Evolutionary conservation across 1,140 invertebrate genomes (phyloP).

Genomic region (Drosophila sturtevanti): DNA sequence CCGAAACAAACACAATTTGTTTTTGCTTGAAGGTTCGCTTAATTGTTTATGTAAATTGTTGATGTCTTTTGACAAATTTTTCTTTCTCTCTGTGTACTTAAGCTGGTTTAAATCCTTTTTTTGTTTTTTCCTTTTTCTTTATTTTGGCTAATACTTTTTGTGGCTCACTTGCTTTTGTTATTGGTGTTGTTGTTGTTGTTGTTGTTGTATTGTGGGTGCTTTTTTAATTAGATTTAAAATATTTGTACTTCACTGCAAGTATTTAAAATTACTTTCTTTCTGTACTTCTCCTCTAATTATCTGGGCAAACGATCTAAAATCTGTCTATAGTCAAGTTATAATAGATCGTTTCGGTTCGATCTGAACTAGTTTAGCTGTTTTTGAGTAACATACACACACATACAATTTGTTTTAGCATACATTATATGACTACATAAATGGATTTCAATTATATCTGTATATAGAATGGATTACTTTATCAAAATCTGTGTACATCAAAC

Average conservation of each 20-base stretch:
- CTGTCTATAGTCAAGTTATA: neutral
- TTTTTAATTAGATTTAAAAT: slow-evolving; percentile 47
- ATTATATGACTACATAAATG: neutral
- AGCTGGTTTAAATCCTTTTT: slow-evolving; percentile 24
- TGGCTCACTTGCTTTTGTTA: slow-evolving; percentile 40
- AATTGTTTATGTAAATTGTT: slow-evolving; percentile 57
- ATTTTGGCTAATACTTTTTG: slow-evolving; percentile 69
- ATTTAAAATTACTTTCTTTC: slow-evolving; percentile 56
- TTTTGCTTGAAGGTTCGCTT: slow-evolving; percentile 57
- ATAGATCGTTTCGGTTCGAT: neutral
- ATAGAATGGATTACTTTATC: neutral
- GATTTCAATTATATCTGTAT: neutral
- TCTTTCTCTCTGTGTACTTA: slow-evolving; percentile 49
- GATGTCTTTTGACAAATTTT: slow-evolving; percentile 8
- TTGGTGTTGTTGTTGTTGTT: slow-evolving; percentile 27
- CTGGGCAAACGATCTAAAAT: slow-evolving; percentile 15
- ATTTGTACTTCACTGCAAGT: slow-evolving; percentile 78
- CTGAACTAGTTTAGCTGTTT: neutral
- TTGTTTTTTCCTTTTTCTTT: slow-evolving; percentile 28
- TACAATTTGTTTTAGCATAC: neutral
- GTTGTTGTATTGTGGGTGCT: slow-evolving; percentile 38
- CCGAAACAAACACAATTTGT: slow-evolving; percentile 13
- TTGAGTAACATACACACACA: neutral
- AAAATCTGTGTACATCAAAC: neutral
- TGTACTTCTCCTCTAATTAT: slow-evolving; percentile 14